phyloP scores from a whole-genome alignment of 2,888 invertebrate genomes.

The Torymus auratus region DNA sequence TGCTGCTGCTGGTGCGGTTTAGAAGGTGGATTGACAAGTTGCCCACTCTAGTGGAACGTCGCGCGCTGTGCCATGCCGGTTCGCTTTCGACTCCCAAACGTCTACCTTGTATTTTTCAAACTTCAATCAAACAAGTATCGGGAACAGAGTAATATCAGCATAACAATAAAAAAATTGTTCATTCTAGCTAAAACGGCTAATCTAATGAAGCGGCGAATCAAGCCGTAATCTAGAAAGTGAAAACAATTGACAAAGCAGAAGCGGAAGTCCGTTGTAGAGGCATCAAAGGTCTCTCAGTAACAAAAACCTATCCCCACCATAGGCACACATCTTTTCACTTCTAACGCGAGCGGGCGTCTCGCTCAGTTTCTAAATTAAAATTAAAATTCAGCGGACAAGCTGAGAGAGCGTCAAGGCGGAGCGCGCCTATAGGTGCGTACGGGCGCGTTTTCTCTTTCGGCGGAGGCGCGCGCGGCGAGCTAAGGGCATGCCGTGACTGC shows the following conservation, averaged over 20 bases:
- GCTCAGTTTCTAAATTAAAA: slow-evolving; percentile 33
- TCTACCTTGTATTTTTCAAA: no score
- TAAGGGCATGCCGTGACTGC: slow-evolving; percentile 30
- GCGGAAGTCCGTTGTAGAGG: slow-evolving; percentile 16
- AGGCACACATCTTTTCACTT: slow-evolving; percentile 18
- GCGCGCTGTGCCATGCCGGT: no score
- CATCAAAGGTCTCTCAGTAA: not conserved
- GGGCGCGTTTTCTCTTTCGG: slow-evolving; percentile 33
- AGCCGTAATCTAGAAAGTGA: not conserved
- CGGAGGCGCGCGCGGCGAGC: not conserved
- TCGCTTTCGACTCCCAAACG: no score
- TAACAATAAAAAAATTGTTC: no score
- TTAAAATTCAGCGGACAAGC: slow-evolving; percentile 37
- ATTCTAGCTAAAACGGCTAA: no score
- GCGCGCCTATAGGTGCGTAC: not conserved
- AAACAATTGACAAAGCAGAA: slow-evolving; percentile 8
- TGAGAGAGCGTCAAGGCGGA: not conserved
- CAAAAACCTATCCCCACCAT: not conserved
- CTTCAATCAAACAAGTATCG: no score
- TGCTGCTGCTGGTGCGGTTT: not conserved
- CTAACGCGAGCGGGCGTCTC: not conserved
- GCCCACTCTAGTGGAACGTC: not conserved
- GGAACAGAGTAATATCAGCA: no score
- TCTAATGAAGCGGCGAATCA: no score
- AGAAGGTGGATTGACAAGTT: not conserved